Evolutionary conservation across 1,140 invertebrate species (phyloP).

Genomic region (Drosophila insularis): DNA sequence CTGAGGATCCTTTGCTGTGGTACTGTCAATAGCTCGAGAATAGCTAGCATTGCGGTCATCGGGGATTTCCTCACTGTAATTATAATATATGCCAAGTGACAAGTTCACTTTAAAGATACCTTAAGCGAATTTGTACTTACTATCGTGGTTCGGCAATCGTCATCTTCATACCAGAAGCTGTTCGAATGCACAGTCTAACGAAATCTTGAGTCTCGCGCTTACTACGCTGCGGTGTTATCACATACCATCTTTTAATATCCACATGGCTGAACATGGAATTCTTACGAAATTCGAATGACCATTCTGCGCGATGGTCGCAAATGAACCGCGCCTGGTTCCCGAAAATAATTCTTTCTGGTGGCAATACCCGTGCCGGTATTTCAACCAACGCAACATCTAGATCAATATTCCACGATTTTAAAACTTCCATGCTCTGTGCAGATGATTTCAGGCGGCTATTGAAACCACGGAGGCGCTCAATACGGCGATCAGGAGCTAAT

Average conservation of each 20-base stretch:
- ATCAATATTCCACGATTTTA: slow-evolving; percentile 86
- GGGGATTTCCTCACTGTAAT: slow-evolving; percentile 67
- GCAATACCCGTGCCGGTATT: slow-evolving; percentile 85
- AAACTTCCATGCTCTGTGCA: slow-evolving; percentile 83
- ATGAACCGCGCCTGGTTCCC: slow-evolving; percentile 21
- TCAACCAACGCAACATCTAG: slow-evolving; percentile 85
- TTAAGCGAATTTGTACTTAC: slow-evolving; percentile 30
- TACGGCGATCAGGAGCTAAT: slow-evolving; percentile 85
- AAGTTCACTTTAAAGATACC: slow-evolving; percentile 2
- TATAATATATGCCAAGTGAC: background rate
- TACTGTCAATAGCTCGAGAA: slow-evolving; percentile 84
- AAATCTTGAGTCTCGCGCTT: slow-evolving; percentile 83
- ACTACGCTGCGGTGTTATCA: slow-evolving; percentile 83
- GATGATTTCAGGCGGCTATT: slow-evolving; percentile 84
- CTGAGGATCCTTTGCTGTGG: slow-evolving; percentile 84
- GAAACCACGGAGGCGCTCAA: slow-evolving; percentile 86
- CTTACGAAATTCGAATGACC: slow-evolving; percentile 83
- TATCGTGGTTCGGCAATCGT: slow-evolving; percentile 74
- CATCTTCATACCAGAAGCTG: slow-evolving; percentile 83
- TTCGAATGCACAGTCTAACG: slow-evolving; percentile 82
- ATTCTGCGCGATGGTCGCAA: slow-evolving; percentile 83
- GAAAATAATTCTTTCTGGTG: slow-evolving; percentile 81
- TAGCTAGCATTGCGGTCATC: slow-evolving; percentile 84
- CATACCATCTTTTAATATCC: slow-evolving; percentile 83
- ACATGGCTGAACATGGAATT: slow-evolving; percentile 77